Conservation (phyloP, 2,888 invertebrate genomes). For the Phlogophora meticulosa region DNA sequence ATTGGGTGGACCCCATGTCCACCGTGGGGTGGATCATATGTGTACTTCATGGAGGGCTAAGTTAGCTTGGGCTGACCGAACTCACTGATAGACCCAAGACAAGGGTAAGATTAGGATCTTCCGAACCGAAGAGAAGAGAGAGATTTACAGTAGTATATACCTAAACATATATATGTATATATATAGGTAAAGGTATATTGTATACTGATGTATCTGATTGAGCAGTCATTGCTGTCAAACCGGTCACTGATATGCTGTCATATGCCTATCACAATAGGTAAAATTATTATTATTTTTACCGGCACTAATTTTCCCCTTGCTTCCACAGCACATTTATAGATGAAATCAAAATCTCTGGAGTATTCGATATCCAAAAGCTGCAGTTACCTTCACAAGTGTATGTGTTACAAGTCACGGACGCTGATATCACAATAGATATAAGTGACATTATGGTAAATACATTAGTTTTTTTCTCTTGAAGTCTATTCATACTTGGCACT, state of each 20-base stretch:
- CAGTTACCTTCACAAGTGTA: slow-evolving; percentile 7
- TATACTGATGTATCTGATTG: no score
- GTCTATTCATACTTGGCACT: no score
- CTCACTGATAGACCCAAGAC: neutral
- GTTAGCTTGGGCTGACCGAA: neutral
- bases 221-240: no score
- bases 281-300: neutral
- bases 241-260: no score
- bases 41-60: neutral
- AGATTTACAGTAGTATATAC: no score
- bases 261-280: neutral
- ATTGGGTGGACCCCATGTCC: neutral
- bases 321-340: slow-evolving; percentile 15
- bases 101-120: neutral
- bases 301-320: neutral
- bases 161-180: no score
- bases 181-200: no score
- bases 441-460: slow-evolving; percentile 11
- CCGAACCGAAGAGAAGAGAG: no score
- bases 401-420: slow-evolving; percentile 34
- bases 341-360: slow-evolving; percentile 14
- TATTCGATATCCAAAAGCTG: slow-evolving; percentile 19
- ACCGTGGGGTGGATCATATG: neutral
- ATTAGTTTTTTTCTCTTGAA: no score
- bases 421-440: slow-evolving; percentile 31